phyloP scores from a whole-genome alignment of 2,888 invertebrate species.

The Hypsopygia costalis region DNA sequence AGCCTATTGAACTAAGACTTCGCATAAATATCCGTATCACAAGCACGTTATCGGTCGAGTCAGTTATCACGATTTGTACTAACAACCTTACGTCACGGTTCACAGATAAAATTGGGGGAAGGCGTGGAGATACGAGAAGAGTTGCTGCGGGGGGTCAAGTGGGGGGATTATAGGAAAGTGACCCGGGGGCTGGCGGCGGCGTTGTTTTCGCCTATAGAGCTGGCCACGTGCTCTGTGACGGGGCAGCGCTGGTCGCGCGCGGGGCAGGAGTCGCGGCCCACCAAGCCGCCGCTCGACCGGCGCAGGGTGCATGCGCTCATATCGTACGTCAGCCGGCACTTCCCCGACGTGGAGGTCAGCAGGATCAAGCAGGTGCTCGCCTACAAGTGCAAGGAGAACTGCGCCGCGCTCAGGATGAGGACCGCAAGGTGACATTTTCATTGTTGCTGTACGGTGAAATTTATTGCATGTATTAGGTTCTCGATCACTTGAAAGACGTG shows the following conservation, averaged over 20 bases:
- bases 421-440: slow-evolving; percentile 81
- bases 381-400: slow-evolving; percentile 89
- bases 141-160: slow-evolving; percentile 85
- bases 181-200: slow-evolving; percentile 87
- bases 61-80: neutral
- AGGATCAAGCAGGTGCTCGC: slow-evolving; percentile 88
- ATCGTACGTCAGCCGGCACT: slow-evolving; percentile 86
- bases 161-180: slow-evolving; percentile 87
- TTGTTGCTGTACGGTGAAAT: neutral
- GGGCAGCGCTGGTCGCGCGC: slow-evolving; percentile 89
- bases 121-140: slow-evolving; percentile 87
- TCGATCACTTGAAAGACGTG: no score
- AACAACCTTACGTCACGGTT: neutral
- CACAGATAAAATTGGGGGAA: slow-evolving; percentile 85
- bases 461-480: no score
- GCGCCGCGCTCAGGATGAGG: slow-evolving; percentile 87
- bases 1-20: slow-evolving; percentile 2
- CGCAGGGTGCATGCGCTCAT: slow-evolving; percentile 88
- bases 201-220: slow-evolving; percentile 86
- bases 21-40: slow-evolving; percentile 3
- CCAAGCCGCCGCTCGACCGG: slow-evolving; percentile 86
- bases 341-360: slow-evolving; percentile 87
- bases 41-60: slow-evolving; percentile 6
- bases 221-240: slow-evolving; percentile 87
- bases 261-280: slow-evolving; percentile 86